Evolutionary conservation across 1,140 invertebrate species (phyloP).

Genomic region (Contarinia nasturtii): DNA sequence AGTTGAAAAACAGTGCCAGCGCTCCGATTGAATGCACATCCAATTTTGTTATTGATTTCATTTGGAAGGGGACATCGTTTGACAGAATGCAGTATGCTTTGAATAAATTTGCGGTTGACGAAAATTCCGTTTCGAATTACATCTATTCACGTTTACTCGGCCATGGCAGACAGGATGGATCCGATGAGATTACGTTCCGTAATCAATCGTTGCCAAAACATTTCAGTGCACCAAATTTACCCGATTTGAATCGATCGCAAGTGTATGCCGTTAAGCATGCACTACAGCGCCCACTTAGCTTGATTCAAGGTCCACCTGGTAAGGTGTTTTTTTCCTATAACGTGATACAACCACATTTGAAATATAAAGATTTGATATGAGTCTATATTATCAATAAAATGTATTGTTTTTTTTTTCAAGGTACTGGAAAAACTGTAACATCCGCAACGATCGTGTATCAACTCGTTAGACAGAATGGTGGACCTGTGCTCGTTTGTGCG

Average conservation of each 20-base stretch:
- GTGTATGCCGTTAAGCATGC: constrained; percentile 99
- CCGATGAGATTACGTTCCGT: constrained; percentile 84
- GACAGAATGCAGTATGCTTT: constrained; percentile 94
- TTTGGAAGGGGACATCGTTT: constrained; percentile 99
- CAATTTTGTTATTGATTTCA: constrained; percentile 97
- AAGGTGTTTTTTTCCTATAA: background rate
- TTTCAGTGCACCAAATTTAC: constrained; percentile 91
- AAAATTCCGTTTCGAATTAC: constrained; percentile 88
- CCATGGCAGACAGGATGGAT: constrained; percentile 62
- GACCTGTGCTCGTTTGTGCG: constrained; percentile 93
- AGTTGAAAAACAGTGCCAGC: constrained; percentile 77
- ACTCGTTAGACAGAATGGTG: constrained; percentile 81
- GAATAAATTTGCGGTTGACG: constrained; percentile 90
- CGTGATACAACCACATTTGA: background rate
- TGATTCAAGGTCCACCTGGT: constrained; percentile 83
- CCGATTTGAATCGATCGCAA: constrained; percentile 92
- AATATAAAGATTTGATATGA: too few relatives aligned
- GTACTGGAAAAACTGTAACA: constrained; percentile 97
- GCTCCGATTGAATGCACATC: constrained; percentile 82
- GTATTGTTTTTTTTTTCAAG: constrained; percentile 15
- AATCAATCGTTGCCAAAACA: constrained; percentile 77
- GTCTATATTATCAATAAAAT: background rate
- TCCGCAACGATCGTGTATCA: constrained; percentile 99
- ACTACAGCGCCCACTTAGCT: constrained; percentile 82
- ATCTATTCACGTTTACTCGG: constrained; percentile 94